A percentile compares a stretch with the other conserved stretches of the same genome.
phyloP scores from a whole-genome alignment of 2,113 vertebrate genomes.

The Poeciliopsis retropinna region DNA sequence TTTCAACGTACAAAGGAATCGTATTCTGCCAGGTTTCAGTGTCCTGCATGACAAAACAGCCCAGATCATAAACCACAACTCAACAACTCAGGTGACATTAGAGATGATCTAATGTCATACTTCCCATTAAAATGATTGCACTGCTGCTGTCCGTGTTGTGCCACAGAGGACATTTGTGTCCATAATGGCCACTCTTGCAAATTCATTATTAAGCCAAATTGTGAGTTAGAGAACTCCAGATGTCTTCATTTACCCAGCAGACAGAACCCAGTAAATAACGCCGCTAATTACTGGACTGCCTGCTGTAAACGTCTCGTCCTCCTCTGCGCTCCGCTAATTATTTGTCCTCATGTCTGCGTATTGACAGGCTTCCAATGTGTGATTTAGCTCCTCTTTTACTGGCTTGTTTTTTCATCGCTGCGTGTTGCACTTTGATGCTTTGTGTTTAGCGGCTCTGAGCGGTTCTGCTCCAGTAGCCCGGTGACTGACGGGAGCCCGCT shows the following conservation, averaged over 20 bases:
- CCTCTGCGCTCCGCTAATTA: background rate
- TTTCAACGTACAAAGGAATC: too few relatives aligned
- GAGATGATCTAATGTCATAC: too few relatives aligned
- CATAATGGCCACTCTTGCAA: background rate
- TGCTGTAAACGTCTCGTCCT: background rate
- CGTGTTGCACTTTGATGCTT: background rate
- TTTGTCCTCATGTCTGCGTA: background rate
- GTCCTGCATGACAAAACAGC: too few relatives aligned
- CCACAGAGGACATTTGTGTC: background rate
- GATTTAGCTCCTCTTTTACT: background rate
- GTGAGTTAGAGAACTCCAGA: background rate
- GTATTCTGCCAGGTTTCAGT: too few relatives aligned
- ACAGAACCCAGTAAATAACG: background rate
- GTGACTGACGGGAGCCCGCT: constrained; percentile 58
- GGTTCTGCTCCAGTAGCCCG: constrained; percentile 51
- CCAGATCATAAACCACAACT: too few relatives aligned
- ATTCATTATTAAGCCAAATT: background rate
- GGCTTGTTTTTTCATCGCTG: constrained; percentile 8
- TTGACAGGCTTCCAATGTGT: background rate
- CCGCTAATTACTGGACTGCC: background rate
- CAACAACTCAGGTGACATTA: background rate
- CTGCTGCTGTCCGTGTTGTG: background rate
- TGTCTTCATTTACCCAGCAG: background rate
- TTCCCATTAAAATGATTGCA: background rate
- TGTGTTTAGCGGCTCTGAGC: constrained; percentile 10